Conservation (phyloP, 2,113 vertebrate species). For the Syrrhaptes paradoxus region DNA sequence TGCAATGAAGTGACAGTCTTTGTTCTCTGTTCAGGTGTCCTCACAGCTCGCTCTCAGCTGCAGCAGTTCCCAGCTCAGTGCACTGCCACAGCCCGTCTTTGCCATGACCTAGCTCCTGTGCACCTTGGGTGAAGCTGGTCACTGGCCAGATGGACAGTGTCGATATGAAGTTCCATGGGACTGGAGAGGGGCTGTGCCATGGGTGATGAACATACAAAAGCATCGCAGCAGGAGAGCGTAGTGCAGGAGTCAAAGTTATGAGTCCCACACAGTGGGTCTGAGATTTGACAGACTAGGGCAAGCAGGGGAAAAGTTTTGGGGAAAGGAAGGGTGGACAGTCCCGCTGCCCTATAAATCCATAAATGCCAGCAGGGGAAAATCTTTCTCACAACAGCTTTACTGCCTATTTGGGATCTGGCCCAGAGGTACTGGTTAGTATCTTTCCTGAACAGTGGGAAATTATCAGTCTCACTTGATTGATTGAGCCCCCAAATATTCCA, state of each 20-base stretch:
- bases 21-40: background rate
- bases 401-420: background rate
- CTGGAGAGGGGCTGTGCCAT: background rate
- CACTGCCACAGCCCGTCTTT: background rate
- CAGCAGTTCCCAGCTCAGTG: background rate
- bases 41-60: fast-evolving
- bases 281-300: background rate
- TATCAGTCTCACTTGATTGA: background rate
- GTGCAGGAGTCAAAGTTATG: background rate
- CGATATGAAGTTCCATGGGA: background rate
- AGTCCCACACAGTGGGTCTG: background rate
- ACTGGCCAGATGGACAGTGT: fast-evolving
- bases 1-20: background rate
- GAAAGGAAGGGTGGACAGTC: background rate
- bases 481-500: background rate
- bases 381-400: background rate
- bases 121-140: background rate
- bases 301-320: background rate
- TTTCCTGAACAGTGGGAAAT: background rate
- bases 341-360: background rate
- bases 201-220: background rate
- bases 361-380: background rate
- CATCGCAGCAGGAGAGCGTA: fast-evolving
- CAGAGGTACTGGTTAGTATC: background rate
- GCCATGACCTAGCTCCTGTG: background rate